Percentiles rank a stretch among this genome's conserved stretches.
phyloP scores from a whole-genome alignment of 1,140 invertebrate genomes.

The Trissolcus basalis region DNA sequence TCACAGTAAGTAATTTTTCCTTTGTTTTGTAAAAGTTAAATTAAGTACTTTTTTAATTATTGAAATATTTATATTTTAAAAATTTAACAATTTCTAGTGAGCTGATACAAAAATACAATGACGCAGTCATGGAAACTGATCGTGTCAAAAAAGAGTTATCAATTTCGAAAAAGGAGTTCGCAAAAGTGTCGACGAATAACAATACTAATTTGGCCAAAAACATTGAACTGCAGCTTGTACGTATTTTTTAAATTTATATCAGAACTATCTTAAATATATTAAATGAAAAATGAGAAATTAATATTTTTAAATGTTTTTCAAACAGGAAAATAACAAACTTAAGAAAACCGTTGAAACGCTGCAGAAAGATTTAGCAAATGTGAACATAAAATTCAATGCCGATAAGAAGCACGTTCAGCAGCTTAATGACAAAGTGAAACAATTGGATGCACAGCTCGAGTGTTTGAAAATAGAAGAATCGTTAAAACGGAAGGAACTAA shows the following conservation, averaged over 20 bases:
- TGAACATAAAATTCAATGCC: neutral
- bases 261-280: neutral
- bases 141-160: conserved; percentile 5
- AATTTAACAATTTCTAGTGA: conserved; percentile 5
- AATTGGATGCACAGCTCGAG: neutral
- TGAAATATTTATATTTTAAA: conserved; percentile 39
- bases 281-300: neutral
- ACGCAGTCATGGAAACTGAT: conserved; percentile 3
- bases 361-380: neutral
- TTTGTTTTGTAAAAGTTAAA: neutral
- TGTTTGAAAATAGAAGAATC: neutral
- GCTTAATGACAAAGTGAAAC: neutral
- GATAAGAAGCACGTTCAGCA: neutral
- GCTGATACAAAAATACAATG: conserved; percentile 13
- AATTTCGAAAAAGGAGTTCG: neutral
- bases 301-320: neutral
- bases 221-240: conserved; percentile 9
- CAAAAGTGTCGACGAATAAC: neutral
- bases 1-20: conserved; percentile 18
- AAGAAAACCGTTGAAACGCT: neutral
- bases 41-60: neutral
- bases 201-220: conserved; percentile 1
- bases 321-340: neutral
- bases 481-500: neutral
- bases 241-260: neutral